These are phyloP conservation scores for Coptotermes formosanus DNA, from an alignment of 1,140 invertebrate genomes.

Conservation along the genomic window DNA sequence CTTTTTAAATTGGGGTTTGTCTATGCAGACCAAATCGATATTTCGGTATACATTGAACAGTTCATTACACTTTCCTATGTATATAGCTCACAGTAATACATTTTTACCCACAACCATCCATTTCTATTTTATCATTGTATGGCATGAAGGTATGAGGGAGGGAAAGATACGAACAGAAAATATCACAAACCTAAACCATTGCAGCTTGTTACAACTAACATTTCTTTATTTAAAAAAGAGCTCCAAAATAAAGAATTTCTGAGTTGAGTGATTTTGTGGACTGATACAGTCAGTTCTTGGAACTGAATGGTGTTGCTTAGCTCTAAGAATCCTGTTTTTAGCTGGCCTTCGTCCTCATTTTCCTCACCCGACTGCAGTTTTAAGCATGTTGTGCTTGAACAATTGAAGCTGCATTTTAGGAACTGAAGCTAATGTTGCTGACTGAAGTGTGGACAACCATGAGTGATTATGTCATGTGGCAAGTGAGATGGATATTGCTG, in stretches of 20 bases:
- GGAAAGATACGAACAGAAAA: neutral
- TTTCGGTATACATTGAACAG: neutral
- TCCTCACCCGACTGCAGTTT: neutral
- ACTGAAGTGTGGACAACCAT: no score
- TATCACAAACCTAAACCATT: neutral
- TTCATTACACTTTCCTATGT: neutral
- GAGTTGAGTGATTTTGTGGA: neutral
- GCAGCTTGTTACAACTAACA: conserved; percentile 8
- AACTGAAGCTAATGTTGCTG: no score
- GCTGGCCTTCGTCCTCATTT: neutral
- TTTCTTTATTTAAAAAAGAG: neutral
- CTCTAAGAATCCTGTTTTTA: neutral
- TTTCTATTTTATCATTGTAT: neutral
- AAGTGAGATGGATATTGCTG: no score
- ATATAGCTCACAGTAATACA: neutral
- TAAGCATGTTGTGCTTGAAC: no score
- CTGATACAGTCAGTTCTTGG: neutral
- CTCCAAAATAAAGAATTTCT: conserved; percentile 14
- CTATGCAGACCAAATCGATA: neutral
- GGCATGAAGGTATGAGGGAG: neutral
- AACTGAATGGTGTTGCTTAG: neutral
- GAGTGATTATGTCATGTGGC: no score
- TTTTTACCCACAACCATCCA: neutral
- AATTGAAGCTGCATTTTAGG: no score
- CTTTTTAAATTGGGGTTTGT: neutral